Evolutionary conservation across 2,797 vertebrate species (phyloP).

Genomic region (Chiroxiphia lanceolata): DNA sequence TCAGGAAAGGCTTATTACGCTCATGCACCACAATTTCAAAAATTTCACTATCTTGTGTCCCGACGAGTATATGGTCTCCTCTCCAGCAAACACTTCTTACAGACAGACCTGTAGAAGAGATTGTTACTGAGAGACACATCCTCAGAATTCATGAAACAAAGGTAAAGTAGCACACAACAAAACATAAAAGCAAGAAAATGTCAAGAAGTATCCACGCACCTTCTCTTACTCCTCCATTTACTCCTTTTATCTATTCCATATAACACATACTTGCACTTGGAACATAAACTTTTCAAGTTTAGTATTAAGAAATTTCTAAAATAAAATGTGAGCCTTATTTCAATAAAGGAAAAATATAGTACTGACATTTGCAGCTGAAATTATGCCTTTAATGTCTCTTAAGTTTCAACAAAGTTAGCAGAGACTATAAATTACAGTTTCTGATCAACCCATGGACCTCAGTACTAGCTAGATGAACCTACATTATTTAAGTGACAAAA

Average conservation of each 20-base stretch:
- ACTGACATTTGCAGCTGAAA: neutral
- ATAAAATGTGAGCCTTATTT: neutral
- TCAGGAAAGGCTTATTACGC: conserved; percentile 96
- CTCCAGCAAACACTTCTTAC: conserved; percentile 98
- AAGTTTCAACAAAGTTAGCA: neutral
- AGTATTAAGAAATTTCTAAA: neutral
- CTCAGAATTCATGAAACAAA: neutral
- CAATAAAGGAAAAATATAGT: neutral
- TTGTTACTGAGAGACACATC: neutral
- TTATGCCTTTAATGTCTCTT: neutral
- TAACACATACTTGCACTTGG: neutral
- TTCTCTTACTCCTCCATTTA: neutral
- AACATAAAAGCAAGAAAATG: neutral
- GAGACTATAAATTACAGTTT: neutral
- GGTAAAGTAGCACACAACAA: neutral
- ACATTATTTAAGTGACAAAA: neutral
- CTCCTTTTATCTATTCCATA: neutral
- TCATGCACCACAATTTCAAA: conserved; percentile 99
- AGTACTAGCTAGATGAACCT: neutral
- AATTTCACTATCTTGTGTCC: conserved; percentile 98
- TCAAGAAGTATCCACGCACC: neutral
- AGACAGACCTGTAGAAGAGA: conserved; percentile 85
- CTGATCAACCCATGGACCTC: neutral
- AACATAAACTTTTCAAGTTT: neutral
- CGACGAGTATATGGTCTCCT: conserved; percentile 96